Evolutionary conservation across 2,797 vertebrate species (phyloP).

Genomic region (Cryptoprocta ferox): DNA sequence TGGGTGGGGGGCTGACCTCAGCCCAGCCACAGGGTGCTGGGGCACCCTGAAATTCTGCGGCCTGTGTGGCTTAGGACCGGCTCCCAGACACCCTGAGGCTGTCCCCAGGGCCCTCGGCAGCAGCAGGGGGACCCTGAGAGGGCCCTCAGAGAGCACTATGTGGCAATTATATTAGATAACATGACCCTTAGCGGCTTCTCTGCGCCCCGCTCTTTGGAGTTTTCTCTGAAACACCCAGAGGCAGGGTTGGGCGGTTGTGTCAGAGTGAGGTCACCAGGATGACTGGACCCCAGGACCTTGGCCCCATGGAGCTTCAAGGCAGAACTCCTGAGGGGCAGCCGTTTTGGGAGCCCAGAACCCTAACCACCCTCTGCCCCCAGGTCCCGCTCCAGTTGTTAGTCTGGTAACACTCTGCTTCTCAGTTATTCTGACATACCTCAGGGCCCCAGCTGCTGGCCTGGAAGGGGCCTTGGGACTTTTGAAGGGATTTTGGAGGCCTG

Average conservation of each 20-base stretch:
- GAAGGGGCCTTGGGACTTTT: background rate
- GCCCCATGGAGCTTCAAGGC: background rate
- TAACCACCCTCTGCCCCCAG: background rate
- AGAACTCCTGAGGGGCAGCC: background rate
- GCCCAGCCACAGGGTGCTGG: background rate
- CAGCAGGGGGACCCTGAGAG: background rate
- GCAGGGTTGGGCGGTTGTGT: background rate
- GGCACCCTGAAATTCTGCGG: background rate
- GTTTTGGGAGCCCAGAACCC: background rate
- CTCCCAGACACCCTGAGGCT: background rate
- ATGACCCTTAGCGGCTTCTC: background rate
- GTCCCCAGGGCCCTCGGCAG: background rate
- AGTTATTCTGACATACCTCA: fast-evolving
- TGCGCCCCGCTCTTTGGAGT: background rate
- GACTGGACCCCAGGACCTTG: background rate
- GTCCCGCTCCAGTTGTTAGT: background rate
- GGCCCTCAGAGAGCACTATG: fast-evolving
- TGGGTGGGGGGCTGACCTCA: background rate
- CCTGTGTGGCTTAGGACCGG: background rate
- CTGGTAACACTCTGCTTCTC: background rate
- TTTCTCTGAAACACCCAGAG: constrained; percentile 35
- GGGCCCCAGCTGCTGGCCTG: background rate
- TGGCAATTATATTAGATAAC: background rate
- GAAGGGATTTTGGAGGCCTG: background rate
- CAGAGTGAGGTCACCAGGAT: constrained; percentile 33